Evolutionary conservation across 2,888 invertebrate genomes (phyloP).

Genomic region (Andrena praecox): DNA sequence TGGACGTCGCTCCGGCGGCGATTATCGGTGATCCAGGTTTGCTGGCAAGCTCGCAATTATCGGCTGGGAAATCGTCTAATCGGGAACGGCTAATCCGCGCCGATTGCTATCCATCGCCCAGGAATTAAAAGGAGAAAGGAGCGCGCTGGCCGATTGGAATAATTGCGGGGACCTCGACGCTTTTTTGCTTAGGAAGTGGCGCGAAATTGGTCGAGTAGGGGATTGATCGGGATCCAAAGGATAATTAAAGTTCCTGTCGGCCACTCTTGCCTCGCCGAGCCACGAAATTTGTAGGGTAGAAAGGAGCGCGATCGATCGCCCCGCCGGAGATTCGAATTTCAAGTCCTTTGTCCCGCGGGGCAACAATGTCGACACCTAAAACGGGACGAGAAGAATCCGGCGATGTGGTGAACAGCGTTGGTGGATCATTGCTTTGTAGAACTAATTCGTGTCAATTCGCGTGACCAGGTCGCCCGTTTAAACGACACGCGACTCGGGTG

Average conservation of each 20-base stretch:
- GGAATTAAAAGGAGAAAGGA: constrained; percentile 30
- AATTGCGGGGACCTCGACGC: constrained; percentile 33
- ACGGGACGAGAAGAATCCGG: constrained; percentile 12
- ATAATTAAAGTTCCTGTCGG: constrained; percentile 10
- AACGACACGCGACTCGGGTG: constrained; percentile 55
- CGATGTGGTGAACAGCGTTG: not conserved
- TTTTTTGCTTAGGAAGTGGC: not conserved
- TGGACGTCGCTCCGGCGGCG: constrained; percentile 2
- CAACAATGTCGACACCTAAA: not conserved
- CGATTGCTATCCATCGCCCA: constrained; percentile 43
- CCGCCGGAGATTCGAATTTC: not conserved
- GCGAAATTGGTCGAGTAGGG: constrained; percentile 24
- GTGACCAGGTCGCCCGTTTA: constrained; percentile 70
- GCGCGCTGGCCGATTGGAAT: constrained; percentile 37
- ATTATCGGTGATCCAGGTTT: constrained; percentile 41
- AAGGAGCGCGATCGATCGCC: no score
- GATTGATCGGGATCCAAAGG: constrained; percentile 21
- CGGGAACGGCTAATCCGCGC: constrained; percentile 37
- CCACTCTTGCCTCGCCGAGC: not conserved
- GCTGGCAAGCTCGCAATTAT: constrained; percentile 52
- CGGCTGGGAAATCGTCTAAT: constrained; percentile 52
- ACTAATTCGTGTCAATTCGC: constrained; percentile 76
- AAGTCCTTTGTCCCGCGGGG: not conserved
- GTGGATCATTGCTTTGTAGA: constrained; percentile 54
- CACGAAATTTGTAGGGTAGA: no score